Base-by-base conservation (phyloP, 2,888 invertebrate species). In the Drosophila merina region DNA sequence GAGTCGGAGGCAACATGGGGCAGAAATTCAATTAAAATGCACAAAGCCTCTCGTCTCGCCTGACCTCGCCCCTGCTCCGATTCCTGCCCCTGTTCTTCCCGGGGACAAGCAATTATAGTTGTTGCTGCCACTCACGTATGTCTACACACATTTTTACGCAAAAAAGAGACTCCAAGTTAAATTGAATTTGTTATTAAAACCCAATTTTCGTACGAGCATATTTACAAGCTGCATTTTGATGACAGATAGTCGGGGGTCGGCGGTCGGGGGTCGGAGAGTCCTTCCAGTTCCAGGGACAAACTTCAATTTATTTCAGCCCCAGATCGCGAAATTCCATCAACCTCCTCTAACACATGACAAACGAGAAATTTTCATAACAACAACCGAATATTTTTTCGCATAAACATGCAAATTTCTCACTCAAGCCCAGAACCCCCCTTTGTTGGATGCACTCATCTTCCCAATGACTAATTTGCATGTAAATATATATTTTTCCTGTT, bases 401-500 rank as follows among this genome's bases (percentile, higher is more conserved):
- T 87, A 86, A 84, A 84, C 86, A 84, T 84, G 83, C 86, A 84
- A 88, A 84, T 84, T 87, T 86, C 68, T 70, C 72, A 76, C 74
- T 52, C 54, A 74, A 66, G 87, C 52, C n/a, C 33, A 48, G 68
- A 36, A 25, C 40, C 10, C 12, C 9, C n/a, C 10, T 25, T 9
- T 4, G 25, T 52, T 10, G 48, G 31, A 44, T 66, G 54, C 66
- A 74, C 57, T 56, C 47, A 54, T 72, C 56, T 69, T 60, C 64
- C 64, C 79, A 79, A 85, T 82, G 83, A 82, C 74, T 76, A 83
- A 83, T 83, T 83, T 83, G 68, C 88, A 83, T 83, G 79, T 81
- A 84, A 82, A 86, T 86, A 66, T 47, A 38, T 63, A 68, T 69
- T 72, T 75, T 74, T 31, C 52, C 50, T 69, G 57, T 54, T 57